Base-by-base conservation (phyloP, 2,113 vertebrate genomes). In the Syngnathus scovelli region DNA sequence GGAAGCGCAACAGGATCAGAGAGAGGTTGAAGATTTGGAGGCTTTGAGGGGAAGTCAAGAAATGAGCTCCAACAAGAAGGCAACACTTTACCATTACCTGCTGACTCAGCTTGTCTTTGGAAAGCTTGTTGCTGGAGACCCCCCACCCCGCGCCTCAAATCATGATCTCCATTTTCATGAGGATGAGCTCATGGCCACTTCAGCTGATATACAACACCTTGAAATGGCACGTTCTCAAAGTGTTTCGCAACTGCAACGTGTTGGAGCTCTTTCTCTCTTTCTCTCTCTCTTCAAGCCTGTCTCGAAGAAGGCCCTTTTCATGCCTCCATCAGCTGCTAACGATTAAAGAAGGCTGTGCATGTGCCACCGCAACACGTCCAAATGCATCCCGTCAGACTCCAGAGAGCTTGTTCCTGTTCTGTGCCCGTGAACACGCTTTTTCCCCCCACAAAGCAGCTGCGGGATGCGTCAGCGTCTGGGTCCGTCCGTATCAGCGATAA, bases 391-490 rank as follows among this genome's bases (percentile, higher is more conserved):
- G 43, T 61, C 65, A 62, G 63, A 80, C 75, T 21, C 21, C 70
- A 66, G 44, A 58, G 52, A 33, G 61, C 48, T 0, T 12, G 36
- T 66, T 60, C 37, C 49, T 56, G n/a, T 43, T 19, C n/a, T 43
- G 52, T 60, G 21, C 55, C 68, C 46, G 72, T 69, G 44, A 46
- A 36, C 58, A 52, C 8, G 62, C 68, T 48, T 74, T 66, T 43
- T 74, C 56, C 64, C 68, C 69, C 0, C 51, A 8, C 55, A 58
- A 36, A 18, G 67, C 81, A 85, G 79, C 83, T 86, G 83, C 71
- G 67, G 75, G 68, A 79, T 87, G 85, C 82, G 64, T 88, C 86
- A 83, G 68, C 65, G 83, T 87, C 86, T 87, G 60, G 33, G 64
- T 66, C 43, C 63, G 64, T 66, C 43, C 63, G 66, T 70, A 33